Base-by-base conservation (phyloP, 2,113 vertebrate species). In the Perognathus longimembris region DNA sequence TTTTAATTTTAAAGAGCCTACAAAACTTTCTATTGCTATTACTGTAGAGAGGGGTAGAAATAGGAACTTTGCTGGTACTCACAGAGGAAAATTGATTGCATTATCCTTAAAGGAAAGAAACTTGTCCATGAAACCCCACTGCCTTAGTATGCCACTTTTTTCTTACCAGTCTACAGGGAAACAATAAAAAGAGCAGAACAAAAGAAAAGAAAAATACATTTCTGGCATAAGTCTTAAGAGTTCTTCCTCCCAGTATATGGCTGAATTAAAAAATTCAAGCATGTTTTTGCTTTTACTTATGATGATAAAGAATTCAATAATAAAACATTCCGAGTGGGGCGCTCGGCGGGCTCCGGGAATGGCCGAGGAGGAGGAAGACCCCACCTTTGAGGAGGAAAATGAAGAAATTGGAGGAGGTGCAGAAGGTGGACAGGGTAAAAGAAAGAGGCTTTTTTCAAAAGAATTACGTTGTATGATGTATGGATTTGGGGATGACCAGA, bases 251-350 rank as follows among this genome's bases (percentile, higher is more conserved):
- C 15, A 17, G 57, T 34, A 28, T 24, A 7, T 69, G 87, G 76
- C 42, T 75, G 28, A 50, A 74, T 79, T 85, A 57, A 91, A 88
- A 85, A 81, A 74, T 64, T 50, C 42, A 83, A 74, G 84, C 8
- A 28, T 24, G 2, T 2, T 89, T 89, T 88, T 86, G 45, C 57
- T 88, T 93, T 88, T 45, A 50, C 20, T 82, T 85, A 12, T 15
- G 36, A 85, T 28, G 4, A 85, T 74, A 45, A 69, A 86, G 40
- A 71, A 73, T 88, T 87, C 57, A 81, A 54, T 34, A 88, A 64
- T 9, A 6, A 61, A 20, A 66, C 36, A 54, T 76, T 92, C 6
- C 38, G n/a, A n/a, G n/a, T n/a, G n/a, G n/a, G n/a, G n/a, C n/a
- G n/a, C n/a, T n/a, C n/a, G n/a, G n/a, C n/a, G n/a, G n/a, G n/a